These are phyloP conservation scores for Phengaris alcon DNA, from an alignment of 2,888 invertebrate species.

Conservation along the genomic window DNA sequence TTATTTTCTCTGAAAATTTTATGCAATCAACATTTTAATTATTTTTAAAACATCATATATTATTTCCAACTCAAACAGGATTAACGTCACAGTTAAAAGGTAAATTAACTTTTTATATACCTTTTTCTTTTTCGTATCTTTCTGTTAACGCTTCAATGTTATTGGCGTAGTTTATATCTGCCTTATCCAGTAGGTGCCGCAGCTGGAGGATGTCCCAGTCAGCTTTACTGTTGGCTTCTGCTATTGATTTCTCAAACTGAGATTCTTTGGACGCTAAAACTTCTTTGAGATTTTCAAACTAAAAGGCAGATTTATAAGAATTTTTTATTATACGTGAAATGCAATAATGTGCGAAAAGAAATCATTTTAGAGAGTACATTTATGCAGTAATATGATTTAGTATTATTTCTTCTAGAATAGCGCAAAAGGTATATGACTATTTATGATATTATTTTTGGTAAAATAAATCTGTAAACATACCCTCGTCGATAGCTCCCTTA, in stretches of 20 bases:
- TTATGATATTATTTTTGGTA: neutral
- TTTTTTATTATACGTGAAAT: neutral
- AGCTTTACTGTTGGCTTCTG: constrained; percentile 81
- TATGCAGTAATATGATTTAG: neutral
- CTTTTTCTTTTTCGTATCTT: constrained; percentile 83
- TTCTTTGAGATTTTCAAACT: constrained; percentile 84
- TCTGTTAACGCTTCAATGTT: constrained; percentile 83
- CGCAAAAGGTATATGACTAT: neutral
- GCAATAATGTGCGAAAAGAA: neutral
- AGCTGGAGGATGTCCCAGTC: constrained; percentile 85
- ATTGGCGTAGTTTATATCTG: constrained; percentile 86
- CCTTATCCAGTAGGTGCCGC: constrained; percentile 84
- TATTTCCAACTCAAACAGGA: no score
- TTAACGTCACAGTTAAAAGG: no score
- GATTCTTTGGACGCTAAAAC: constrained; percentile 82
- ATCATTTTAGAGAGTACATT: neutral
- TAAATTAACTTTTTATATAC: constrained; percentile 54
- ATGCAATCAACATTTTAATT: neutral
- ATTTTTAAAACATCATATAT: neutral
- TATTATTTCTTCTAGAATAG: neutral
- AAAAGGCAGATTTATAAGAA: constrained; percentile 37
- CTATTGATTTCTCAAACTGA: constrained; percentile 73
- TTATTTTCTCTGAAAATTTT: constrained; percentile 53
- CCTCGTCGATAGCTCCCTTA: constrained; percentile 59
- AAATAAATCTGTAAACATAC: constrained; percentile 43